phyloP scores from a whole-genome alignment of 2,113 vertebrate species.

The Rhinolophus ferrumequinum region DNA sequence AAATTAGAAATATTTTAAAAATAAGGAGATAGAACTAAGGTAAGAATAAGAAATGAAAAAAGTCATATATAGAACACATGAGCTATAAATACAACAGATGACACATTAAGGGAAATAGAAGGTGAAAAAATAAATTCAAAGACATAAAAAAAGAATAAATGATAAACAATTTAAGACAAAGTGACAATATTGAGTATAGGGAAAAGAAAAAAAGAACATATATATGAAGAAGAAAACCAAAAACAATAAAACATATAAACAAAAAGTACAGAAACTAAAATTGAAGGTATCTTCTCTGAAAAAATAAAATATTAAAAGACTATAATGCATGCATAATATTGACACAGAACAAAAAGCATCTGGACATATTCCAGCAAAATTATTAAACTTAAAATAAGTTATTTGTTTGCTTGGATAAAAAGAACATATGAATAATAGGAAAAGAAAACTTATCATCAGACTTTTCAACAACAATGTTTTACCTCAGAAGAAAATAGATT shows the following conservation, averaged over 20 bases:
- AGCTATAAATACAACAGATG: background rate
- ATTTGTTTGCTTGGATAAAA: background rate
- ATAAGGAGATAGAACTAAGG: background rate
- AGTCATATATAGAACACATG: background rate
- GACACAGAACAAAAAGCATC: background rate
- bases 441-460: background rate
- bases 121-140: background rate
- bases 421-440: background rate
- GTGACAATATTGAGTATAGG: background rate
- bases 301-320: constrained; percentile 1
- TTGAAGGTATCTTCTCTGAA: background rate
- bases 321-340: background rate
- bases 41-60: background rate
- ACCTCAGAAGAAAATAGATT: background rate
- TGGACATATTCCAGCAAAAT: background rate
- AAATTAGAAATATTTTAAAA: background rate
- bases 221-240: background rate
- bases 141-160: background rate
- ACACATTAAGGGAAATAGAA: background rate
- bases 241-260: background rate
- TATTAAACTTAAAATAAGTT: background rate
- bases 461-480: background rate
- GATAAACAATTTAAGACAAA: background rate
- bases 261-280: background rate
- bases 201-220: background rate